Base-by-base conservation (phyloP, 1,140 invertebrate species). In the Pseudobourletiella spinata region DNA sequence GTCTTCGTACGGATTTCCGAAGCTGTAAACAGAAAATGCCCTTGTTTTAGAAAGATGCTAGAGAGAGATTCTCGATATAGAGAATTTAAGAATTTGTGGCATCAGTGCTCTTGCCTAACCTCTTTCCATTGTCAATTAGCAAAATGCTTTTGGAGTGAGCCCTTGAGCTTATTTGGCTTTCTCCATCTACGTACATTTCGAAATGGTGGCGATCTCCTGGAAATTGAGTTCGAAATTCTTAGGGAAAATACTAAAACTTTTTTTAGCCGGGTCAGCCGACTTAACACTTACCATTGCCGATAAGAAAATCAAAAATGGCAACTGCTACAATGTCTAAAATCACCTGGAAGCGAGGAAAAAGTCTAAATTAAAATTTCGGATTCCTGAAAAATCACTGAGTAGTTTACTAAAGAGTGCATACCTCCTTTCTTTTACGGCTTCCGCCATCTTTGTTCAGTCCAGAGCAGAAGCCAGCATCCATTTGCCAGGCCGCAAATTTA, bases 71-170 rank as follows among this genome's bases (percentile, higher is more conserved):
- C n/a, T n/a, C n/a, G n/a, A n/a, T n/a, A n/a, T n/a, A n/a, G n/a
- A n/a, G n/a, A n/a, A n/a, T n/a, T n/a, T n/a, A n/a, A n/a, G n/a
- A n/a, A n/a, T n/a, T n/a, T n/a, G n/a, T n/a, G n/a, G n/a, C n/a
- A n/a, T n/a, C n/a, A n/a, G n/a, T n/a, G n/a, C n/a, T n/a, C n/a
- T 56, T 44, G 44, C 15, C 28, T 62, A 66, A 82, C 81, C 81
- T 90, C 79, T 95, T 96, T 25, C 90, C 93, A 82, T 95, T 97
- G 72, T 97, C 93, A n/a, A 92, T 78, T 16, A 94, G 76, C 20
- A 95, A 71, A 50, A 95, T 79, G 60, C 82, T 82, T 65, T 44
- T 59, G 2, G 63, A 63, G 43, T 69, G 67, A 22, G 57, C 46
- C n/a, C 35, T 54, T 3, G 32, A 24, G 35, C 25, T 26, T 20